Conservation (phyloP, 2,888 invertebrate species). For the Eristalis intricaria region DNA sequence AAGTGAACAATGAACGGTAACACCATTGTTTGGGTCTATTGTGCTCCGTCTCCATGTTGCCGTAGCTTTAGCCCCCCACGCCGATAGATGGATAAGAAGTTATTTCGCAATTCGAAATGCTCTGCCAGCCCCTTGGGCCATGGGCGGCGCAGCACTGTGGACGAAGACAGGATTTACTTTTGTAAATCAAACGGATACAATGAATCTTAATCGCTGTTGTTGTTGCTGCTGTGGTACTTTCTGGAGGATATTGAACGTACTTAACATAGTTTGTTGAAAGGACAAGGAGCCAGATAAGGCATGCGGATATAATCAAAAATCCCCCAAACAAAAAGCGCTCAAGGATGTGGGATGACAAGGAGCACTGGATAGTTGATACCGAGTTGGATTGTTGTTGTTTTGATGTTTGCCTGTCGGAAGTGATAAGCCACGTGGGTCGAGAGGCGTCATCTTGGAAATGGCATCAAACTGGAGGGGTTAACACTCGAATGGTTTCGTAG, state of each 20-base stretch:
- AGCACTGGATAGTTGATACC: background rate
- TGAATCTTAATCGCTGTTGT: conserved; percentile 6
- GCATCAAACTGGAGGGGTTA: background rate
- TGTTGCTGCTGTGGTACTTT: background rate
- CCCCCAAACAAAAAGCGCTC: background rate
- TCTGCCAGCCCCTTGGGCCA: background rate
- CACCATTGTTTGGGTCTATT: conserved; percentile 16
- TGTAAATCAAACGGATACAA: conserved; percentile 2
- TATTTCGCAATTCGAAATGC: background rate
- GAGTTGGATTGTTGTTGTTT: background rate
- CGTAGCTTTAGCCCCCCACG: background rate
- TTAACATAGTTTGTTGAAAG: background rate
- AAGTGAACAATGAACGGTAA: conserved; percentile 19
- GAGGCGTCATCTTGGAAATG: background rate
- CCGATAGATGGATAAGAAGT: background rate
- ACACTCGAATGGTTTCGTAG: background rate
- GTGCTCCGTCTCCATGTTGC: background rate
- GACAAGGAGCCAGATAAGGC: background rate
- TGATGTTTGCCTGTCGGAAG: background rate
- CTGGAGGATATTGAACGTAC: background rate
- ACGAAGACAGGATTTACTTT: background rate
- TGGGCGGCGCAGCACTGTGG: background rate
- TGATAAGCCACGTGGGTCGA: background rate
- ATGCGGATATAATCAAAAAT: background rate
- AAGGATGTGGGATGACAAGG: background rate